Base-by-base conservation (phyloP, 2,113 vertebrate genomes). In the Meriones unguiculatus region DNA sequence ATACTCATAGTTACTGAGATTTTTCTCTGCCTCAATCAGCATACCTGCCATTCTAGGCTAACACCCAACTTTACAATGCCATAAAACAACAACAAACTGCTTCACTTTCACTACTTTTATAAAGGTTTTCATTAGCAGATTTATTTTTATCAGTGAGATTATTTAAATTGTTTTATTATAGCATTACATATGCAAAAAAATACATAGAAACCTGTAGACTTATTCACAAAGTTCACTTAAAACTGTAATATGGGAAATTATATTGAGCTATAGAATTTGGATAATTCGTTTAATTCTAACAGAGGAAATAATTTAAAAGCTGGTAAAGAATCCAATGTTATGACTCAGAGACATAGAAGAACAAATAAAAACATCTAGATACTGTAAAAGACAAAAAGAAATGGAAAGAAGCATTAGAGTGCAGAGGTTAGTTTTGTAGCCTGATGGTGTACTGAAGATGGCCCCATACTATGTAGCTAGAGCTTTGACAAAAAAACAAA, bases 251-350 rank as follows among this genome's bases (percentile, higher is more conserved):
- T 69, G 15, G 73, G 32, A 94, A 92, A 80, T 90, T 46, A 69
- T 52, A 77, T 14, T 82, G 75, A 92, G 20, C 35, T 87, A 22
- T 87, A 90, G 32, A 82, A 18, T 72, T 87, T 84, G 24, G 82
- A 38, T 69, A 54, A 14, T 32, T 93, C 50, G 67, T 62, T 18
- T 24, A 88, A 9, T 87, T 70, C 17, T 35, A 92, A 57, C 14
- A 89, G 28, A 80, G 38, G 38, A 97, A 88, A 78, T 59, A 93
- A 80, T 62, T 5, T 35, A 73, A 96, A 88, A 91, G 54, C 88
- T 38, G 50, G 7, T 52, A 35, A 35, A 54, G 32, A 80, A 18
- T 54, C 3, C 15, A 54, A 52, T 54, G 20, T 52, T 80, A 17
- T 32, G 77, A 32, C 77, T 59, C 18, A n/a, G 20, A 88, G 62